These are phyloP conservation scores for Pteruthius melanotis DNA, from an alignment of 2,113 vertebrate genomes.

Conservation along the genomic window DNA sequence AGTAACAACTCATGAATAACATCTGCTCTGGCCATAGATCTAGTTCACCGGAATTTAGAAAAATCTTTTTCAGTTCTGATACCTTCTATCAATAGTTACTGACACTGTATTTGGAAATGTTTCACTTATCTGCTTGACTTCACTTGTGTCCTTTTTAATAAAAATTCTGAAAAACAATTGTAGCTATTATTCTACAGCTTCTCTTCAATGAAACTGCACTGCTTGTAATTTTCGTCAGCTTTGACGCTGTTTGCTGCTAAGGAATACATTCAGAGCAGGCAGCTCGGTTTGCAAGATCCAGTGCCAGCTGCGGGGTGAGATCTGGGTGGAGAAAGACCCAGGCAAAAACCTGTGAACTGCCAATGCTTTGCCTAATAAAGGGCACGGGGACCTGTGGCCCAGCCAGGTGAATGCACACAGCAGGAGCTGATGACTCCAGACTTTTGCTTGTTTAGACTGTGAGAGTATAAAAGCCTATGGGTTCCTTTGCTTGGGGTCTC, in stretches of 20 bases:
- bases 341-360: neutral
- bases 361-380: rapidly evolving
- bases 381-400: no score
- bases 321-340: neutral
- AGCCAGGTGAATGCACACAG: rapidly evolving
- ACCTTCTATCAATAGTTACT: neutral
- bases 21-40: neutral
- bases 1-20: neutral
- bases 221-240: neutral
- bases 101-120: neutral
- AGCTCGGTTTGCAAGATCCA: neutral
- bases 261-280: neutral
- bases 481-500: neutral
- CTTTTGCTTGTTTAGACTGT: no score
- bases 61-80: neutral
- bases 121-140: neutral
- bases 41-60: neutral
- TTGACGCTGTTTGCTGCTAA: rapidly evolving
- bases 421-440: neutral
- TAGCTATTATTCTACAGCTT: neutral
- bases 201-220: neutral
- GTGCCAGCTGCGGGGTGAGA: neutral
- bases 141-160: neutral
- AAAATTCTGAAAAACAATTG: neutral
- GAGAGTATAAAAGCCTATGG: neutral